Percentiles rank a stretch among this genome's conserved stretches.
Evolutionary conservation across 2,797 vertebrate genomes (phyloP).

Genomic region (Lemur catta): DNA sequence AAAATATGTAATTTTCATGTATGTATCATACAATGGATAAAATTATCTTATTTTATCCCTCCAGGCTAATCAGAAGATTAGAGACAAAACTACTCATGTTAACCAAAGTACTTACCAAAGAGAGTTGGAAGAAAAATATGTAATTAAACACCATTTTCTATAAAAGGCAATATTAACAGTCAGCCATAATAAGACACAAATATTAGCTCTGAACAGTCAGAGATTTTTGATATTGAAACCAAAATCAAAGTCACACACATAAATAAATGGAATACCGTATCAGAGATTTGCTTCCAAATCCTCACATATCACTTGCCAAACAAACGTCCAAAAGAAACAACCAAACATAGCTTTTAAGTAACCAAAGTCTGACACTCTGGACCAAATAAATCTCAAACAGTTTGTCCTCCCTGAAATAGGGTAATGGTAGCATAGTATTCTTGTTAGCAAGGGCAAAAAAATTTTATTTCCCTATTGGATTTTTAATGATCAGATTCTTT

Average conservation of each 20-base stretch:
- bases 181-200: neutral
- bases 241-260: conserved; percentile 53
- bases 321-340: conserved; percentile 48
- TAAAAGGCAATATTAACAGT: conserved; percentile 4
- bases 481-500: conserved; percentile 49
- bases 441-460: conserved; percentile 4
- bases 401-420: neutral
- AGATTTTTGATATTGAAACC: conserved; percentile 37
- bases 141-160: conserved; percentile 36
- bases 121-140: conserved; percentile 24
- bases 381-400: conserved; percentile 36
- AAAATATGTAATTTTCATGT: conserved; percentile 37
- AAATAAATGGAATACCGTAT: conserved; percentile 43
- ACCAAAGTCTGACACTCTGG: conserved; percentile 1
- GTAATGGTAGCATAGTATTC: neutral
- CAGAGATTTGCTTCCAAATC: conserved; percentile 43
- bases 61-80: conserved; percentile 21
- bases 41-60: conserved; percentile 23
- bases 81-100: conserved; percentile 3
- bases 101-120: neutral
- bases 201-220: conserved; percentile 41
- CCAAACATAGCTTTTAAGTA: conserved; percentile 21
- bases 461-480: neutral
- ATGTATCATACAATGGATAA: conserved; percentile 10
- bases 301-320: conserved; percentile 37